phyloP scores from a whole-genome alignment of 2,113 vertebrate genomes.

The Oxyruncus cristatus region DNA sequence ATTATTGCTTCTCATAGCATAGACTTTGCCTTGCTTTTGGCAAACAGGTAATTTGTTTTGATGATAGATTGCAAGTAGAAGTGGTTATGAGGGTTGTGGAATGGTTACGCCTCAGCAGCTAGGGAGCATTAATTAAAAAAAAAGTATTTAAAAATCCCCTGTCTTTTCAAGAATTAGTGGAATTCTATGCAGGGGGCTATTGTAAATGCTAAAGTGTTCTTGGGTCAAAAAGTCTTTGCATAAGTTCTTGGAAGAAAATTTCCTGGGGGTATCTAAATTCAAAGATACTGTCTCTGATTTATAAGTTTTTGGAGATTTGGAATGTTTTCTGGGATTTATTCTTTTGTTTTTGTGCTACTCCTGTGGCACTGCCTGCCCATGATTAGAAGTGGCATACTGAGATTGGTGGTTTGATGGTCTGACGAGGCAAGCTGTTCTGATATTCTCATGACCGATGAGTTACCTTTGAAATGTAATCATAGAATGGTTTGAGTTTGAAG shows the following conservation, averaged over 20 bases:
- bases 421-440: neutral
- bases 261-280: neutral
- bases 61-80: neutral
- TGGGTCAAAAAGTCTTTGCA: neutral
- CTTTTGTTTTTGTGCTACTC: neutral
- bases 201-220: neutral
- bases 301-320: neutral
- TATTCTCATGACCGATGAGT: accelerated
- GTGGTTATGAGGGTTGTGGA: neutral
- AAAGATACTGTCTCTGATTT: neutral
- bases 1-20: neutral
- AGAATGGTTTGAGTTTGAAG: neutral
- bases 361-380: accelerated
- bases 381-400: neutral
- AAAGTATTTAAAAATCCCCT: accelerated
- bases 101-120: neutral
- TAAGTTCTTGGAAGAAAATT: neutral
- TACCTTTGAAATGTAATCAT: neutral
- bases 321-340: neutral
- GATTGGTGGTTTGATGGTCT: neutral
- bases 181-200: neutral
- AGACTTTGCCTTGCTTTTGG: neutral
- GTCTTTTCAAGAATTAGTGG: neutral
- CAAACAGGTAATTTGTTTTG: neutral
- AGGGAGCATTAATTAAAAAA: neutral